A percentile compares a stretch with the other conserved stretches of the same genome.
These are phyloP conservation scores for Axis porcinus DNA, from an alignment of 2,113 vertebrate genomes.

Conservation along the genomic window DNA sequence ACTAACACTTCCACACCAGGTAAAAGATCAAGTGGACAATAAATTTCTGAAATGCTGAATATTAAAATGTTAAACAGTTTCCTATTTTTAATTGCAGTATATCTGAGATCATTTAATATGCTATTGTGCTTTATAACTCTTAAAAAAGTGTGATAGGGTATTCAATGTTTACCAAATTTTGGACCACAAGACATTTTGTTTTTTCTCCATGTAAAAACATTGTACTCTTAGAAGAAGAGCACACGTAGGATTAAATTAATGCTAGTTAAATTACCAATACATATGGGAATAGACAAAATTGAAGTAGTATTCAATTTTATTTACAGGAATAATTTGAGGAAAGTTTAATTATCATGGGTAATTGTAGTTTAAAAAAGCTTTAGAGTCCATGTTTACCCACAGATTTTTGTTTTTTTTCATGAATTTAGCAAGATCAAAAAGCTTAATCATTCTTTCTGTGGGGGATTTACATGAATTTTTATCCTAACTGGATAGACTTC, in stretches of 20 bases:
- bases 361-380: background rate
- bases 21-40: background rate
- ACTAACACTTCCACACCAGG: too few species aligned
- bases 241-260: background rate
- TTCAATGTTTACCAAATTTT: background rate
- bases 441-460: background rate
- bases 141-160: background rate
- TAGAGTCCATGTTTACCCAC: background rate
- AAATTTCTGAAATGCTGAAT: background rate
- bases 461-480: background rate
- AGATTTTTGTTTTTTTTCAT: too few species aligned
- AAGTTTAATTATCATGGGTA: background rate
- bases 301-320: background rate
- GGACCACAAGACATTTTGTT: background rate
- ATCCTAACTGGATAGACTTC: background rate
- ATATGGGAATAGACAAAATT: background rate
- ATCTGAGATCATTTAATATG: background rate
- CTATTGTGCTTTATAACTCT: background rate
- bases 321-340: background rate
- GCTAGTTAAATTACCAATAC: constrained; percentile 14
- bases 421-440: background rate
- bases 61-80: background rate
- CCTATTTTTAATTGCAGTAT: background rate
- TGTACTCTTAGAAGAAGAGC: background rate
- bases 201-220: background rate